Conservation (phyloP, 2,888 invertebrate genomes). For the Agelastica alni region DNA sequence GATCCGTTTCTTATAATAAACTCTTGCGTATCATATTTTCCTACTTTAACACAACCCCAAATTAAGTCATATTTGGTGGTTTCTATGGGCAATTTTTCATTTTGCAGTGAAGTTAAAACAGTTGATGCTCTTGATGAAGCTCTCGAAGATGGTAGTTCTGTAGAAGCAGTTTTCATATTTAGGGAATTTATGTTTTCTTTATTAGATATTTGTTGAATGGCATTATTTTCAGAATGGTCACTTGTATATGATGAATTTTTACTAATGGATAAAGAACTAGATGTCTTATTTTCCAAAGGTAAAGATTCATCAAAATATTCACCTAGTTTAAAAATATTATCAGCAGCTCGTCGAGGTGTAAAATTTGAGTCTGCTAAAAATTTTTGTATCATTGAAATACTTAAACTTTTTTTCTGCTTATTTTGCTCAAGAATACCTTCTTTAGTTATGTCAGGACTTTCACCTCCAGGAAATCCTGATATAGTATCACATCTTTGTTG, state of each 20-base stretch:
- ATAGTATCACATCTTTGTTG: slow-evolving; percentile 54
- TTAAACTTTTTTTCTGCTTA: slow-evolving; percentile 37
- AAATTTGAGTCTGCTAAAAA: slow-evolving; percentile 36
- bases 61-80: slow-evolving; percentile 62
- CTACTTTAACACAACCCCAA: slow-evolving; percentile 64
- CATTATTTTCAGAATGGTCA: slow-evolving; percentile 40
- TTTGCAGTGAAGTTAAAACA: slow-evolving; percentile 48
- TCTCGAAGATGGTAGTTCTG: slow-evolving; percentile 8
- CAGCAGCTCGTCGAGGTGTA: slow-evolving; percentile 38
- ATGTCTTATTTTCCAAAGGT: slow-evolving; percentile 3
- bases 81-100: slow-evolving; percentile 60
- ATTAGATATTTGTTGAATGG: slow-evolving; percentile 28
- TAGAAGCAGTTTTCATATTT: not conserved
- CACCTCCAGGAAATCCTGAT: slow-evolving; percentile 43
- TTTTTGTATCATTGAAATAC: slow-evolving; percentile 40
- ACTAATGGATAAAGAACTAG: slow-evolving; percentile 34
- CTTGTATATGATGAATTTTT: slow-evolving; percentile 39
- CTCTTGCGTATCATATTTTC: slow-evolving; percentile 60
- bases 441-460: slow-evolving; percentile 41
- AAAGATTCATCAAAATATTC: not conserved
- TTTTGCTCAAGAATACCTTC: slow-evolving; percentile 4
- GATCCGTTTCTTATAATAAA: slow-evolving; percentile 64
- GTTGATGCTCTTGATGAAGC: slow-evolving; percentile 46
- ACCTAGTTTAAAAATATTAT: slow-evolving; percentile 28
- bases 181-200: slow-evolving; percentile 35